These are phyloP conservation scores for Drosophila busckii DNA, from an alignment of 1,140 invertebrate genomes.

Conservation along the genomic window DNA sequence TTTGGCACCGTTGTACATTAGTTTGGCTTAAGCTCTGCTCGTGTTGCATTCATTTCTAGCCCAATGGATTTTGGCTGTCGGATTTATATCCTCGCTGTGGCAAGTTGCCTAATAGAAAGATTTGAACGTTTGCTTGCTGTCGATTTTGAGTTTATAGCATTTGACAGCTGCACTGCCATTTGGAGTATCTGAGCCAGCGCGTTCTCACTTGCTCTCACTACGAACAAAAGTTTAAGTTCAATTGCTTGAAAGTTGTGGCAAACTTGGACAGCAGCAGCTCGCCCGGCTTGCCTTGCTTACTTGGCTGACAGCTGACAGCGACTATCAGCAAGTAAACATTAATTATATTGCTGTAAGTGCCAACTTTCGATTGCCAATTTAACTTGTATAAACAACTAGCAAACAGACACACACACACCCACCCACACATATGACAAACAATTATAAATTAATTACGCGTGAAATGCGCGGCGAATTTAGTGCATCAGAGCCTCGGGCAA, in stretches of 20 bases:
- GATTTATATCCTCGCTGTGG: too few relatives aligned
- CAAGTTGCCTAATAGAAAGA: constrained; percentile 24
- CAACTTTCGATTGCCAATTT: constrained; percentile 18
- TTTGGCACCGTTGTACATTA: not conserved
- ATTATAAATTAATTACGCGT: constrained; percentile 38
- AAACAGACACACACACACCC: constrained; percentile 13
- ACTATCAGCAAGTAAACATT: constrained; percentile 25
- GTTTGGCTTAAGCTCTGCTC: constrained; percentile 37
- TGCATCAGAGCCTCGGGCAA: too few relatives aligned
- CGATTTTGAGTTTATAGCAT: constrained; percentile 26
- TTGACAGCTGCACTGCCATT: constrained; percentile 22
- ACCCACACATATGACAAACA: too few relatives aligned
- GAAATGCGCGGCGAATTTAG: constrained; percentile 10
- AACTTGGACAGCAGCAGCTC: constrained; percentile 28
- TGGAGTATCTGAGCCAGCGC: too few relatives aligned
- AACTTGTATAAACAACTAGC: not conserved
- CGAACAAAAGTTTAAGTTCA: constrained; percentile 37
- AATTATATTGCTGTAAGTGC: constrained; percentile 44
- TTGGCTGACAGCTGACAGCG: constrained; percentile 20
- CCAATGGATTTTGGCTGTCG: constrained; percentile 7
- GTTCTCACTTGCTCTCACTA: too few relatives aligned
- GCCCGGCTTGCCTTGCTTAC: not conserved
- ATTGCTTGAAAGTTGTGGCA: constrained; percentile 39
- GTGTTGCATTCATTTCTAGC: constrained; percentile 21
- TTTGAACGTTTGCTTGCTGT: constrained; percentile 13